Conservation (phyloP, 2,113 vertebrate species). For the Callipepla squamata region DNA sequence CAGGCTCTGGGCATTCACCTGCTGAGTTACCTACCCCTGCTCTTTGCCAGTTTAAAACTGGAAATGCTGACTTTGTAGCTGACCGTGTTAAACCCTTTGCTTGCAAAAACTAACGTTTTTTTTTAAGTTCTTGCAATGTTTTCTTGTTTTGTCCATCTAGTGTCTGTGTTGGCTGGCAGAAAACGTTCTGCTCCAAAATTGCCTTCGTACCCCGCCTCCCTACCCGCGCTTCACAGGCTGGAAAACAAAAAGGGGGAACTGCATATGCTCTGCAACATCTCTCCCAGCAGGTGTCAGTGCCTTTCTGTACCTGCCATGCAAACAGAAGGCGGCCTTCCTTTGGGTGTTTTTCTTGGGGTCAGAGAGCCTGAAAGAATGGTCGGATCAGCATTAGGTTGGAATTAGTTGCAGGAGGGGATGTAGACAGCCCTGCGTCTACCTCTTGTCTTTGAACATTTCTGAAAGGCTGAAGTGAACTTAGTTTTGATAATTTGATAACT, state of each 20-base stretch:
- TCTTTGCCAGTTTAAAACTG: not conserved
- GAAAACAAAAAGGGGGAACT: not conserved
- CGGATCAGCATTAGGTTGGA: not conserved
- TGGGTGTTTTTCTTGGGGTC: not conserved
- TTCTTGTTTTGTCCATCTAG: not conserved
- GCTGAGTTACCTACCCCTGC: not conserved
- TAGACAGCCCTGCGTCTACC: not conserved
- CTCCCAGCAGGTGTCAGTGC: slow-evolving; percentile 54
- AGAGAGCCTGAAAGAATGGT: not conserved
- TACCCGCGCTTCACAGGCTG: not conserved
- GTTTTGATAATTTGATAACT: no score
- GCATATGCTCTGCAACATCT: not conserved
- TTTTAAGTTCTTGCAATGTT: not conserved
- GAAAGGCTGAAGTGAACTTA: not conserved
- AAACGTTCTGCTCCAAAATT: not conserved
- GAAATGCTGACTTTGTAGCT: not conserved
- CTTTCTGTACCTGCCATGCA: not conserved
- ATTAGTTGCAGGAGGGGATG: not conserved
- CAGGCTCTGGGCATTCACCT: not conserved
- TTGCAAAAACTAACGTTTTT: not conserved
- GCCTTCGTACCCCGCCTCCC: no score
- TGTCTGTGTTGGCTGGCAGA: not conserved
- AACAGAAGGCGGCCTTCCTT: not conserved
- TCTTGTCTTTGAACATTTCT: not conserved
- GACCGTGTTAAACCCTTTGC: not conserved